Evolutionary conservation across 2,888 invertebrate species (phyloP).

Genomic region (Cheilosia vulpina): DNA sequence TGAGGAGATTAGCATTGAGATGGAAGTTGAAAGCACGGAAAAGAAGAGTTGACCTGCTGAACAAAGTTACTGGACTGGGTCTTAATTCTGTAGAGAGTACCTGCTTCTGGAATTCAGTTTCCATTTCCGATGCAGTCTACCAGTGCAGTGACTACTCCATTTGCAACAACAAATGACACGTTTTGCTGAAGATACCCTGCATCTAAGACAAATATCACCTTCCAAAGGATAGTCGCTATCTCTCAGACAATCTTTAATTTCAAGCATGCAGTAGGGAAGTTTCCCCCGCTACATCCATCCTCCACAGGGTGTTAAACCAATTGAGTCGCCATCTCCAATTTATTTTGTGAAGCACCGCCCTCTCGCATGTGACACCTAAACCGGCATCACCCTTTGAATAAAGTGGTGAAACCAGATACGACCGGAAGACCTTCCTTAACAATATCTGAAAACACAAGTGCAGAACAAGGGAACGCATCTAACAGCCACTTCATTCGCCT

Average conservation of each 20-base stretch:
- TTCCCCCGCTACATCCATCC: background rate
- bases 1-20: slow-evolving; percentile 57
- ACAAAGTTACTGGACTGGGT: too few species aligned
- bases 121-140: too few species aligned
- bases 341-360: background rate
- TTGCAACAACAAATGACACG: too few species aligned
- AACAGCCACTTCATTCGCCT: slow-evolving; percentile 49
- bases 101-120: too few species aligned
- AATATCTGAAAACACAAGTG: slow-evolving; percentile 1
- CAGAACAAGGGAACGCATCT: slow-evolving; percentile 40
- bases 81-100: too few species aligned
- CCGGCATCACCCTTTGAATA: background rate
- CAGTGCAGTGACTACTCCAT: too few species aligned
- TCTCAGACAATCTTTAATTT: too few species aligned
- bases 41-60: background rate
- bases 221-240: too few species aligned
- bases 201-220: too few species aligned
- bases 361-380: slow-evolving; percentile 11
- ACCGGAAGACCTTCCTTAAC: slow-evolving; percentile 50
- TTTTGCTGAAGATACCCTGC: too few species aligned
- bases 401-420: slow-evolving; percentile 15
- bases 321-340: background rate
- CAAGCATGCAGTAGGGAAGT: too few species aligned
- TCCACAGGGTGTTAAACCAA: background rate
- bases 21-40: slow-evolving; percentile 15